phyloP scores from a whole-genome alignment of 1,140 invertebrate genomes.

The Atta colombica region DNA sequence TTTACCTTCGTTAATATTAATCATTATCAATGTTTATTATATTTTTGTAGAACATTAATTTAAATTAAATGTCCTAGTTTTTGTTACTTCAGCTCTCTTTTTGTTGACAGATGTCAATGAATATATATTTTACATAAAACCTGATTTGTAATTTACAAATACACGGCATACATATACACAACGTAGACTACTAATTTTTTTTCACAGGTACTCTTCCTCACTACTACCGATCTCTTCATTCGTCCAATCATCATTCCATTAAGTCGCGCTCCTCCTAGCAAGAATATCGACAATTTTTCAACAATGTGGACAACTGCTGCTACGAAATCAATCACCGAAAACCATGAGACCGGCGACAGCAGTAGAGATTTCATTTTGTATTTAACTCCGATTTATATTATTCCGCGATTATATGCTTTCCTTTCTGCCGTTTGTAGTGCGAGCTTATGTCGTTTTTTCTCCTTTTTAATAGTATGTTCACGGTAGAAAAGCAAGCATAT shows the following conservation, averaged over 20 bases:
- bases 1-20: conserved; percentile 21
- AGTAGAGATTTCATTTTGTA: conserved; percentile 71
- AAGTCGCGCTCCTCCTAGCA: conserved; percentile 81
- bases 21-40: neutral
- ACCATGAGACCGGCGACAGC: conserved; percentile 77
- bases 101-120: neutral
- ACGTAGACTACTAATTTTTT: conserved; percentile 40
- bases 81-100: neutral
- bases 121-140: conserved; percentile 15
- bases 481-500: conserved; percentile 61
- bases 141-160: conserved; percentile 40
- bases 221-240: conserved; percentile 81
- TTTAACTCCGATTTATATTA: conserved; percentile 50
- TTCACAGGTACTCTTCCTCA: conserved; percentile 81
- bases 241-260: conserved; percentile 85
- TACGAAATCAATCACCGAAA: conserved; percentile 74
- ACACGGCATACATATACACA: neutral
- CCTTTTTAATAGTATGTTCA: conserved; percentile 37
- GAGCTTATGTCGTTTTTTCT: conserved; percentile 37
- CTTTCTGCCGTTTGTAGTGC: conserved; percentile 50
- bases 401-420: conserved; percentile 53
- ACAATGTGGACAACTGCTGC: conserved; percentile 76
- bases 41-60: conserved; percentile 1
- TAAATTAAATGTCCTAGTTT: conserved; percentile 21
- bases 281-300: conserved; percentile 76